Base-by-base conservation (phyloP, 2,888 invertebrate species). In the Troilus luridus region DNA sequence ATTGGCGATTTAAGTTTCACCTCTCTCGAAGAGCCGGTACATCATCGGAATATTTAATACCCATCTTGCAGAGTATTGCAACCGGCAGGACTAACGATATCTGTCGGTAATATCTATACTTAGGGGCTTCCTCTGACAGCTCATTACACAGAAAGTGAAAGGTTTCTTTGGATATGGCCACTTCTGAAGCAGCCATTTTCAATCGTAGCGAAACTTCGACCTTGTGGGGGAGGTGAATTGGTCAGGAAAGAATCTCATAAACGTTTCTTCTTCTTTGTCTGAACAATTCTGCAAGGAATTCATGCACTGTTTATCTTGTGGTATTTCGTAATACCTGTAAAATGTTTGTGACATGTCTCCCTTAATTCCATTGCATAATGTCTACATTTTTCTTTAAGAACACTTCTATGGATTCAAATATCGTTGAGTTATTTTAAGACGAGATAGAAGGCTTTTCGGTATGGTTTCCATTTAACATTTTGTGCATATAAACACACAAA, bases 1-100 rank as follows among this genome's bases (percentile, higher is more conserved):
- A 85, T 85, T 56, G 85, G 27, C 85, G 85, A 2, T 8, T 41
- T 58, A 85, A 58, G 85, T 58, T 85, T 85, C 56, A 85, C 85
- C 85, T 21, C n/a, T n/a, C 12, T 41, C 41, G 41, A 41, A 12
- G 54, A 41, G 54, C 9, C 41, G 17, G 77, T 21, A 85, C 85
- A 85, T n/a, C 85, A 11, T n/a, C 54, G 56, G 85, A 56, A 85
- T 85, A 85, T 58, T 54, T 85, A 58, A 85, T 85, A n/a, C 24
- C 24, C 67, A 67, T 67, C 85, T n/a, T 41, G 41, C 56, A n/a
- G 19, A 11, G n/a, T 21, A 56, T 58, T 54, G n/a, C 85, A n/a
- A 1, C 21, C 8, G 9, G 19, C 81, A 81, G 81, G 21, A 56
- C 56, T 54, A 11, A 11, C n/a, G 12, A 56, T 58, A 85, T 58